Evolutionary conservation across 1,140 invertebrate genomes (phyloP).

Genomic region (Hylaeus volcanicus): DNA sequence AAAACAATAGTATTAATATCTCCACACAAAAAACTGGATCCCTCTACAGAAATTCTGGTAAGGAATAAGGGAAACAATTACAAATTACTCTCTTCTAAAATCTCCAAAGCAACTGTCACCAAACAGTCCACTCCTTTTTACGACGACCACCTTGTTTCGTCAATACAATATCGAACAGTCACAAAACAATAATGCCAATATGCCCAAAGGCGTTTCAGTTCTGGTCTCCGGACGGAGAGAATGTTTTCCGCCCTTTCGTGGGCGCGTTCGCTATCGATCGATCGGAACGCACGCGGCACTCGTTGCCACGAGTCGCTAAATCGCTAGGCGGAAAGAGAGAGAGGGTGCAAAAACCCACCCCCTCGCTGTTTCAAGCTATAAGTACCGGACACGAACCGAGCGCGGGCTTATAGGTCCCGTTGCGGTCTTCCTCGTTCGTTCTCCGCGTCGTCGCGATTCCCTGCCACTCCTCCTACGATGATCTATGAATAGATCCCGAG

Average conservation of each 20-base stretch:
- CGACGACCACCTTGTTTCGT: too few species aligned
- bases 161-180: too few species aligned
- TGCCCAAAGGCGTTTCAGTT: background rate
- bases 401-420: conserved; percentile 54
- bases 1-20: too few species aligned
- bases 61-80: too few species aligned
- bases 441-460: conserved; percentile 11
- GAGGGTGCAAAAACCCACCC: conserved; percentile 59
- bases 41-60: too few species aligned
- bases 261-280: conserved; percentile 62
- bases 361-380: conserved; percentile 48
- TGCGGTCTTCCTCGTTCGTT: conserved; percentile 41
- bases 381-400: conserved; percentile 54
- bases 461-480: conserved; percentile 1
- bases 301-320: conserved; percentile 62
- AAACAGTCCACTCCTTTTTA: too few species aligned
- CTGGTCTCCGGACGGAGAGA: background rate
- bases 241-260: conserved; percentile 50
- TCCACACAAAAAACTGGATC: too few species aligned
- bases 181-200: too few species aligned
- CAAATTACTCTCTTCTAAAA: too few species aligned
- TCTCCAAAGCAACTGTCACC: too few species aligned
- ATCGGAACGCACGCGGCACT: conserved; percentile 46
- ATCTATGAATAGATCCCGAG: conserved; percentile 65
- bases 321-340: conserved; percentile 14